Base-by-base conservation (phyloP, 2,113 vertebrate genomes). In the Sinocyclocheilus rhinocerous region DNA sequence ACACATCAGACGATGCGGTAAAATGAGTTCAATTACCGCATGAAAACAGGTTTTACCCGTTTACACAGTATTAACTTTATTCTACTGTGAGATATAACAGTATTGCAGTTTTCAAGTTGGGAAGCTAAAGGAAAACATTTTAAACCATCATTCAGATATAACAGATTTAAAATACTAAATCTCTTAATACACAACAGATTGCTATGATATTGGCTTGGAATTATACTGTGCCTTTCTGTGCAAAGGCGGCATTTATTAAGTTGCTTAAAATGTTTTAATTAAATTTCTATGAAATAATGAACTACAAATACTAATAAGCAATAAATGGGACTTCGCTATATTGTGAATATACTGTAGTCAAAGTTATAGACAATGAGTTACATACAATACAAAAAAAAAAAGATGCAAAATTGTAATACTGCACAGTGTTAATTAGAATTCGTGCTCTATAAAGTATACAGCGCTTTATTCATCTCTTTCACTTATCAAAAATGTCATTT, bases 1-100 rank as follows among this genome's bases (percentile, higher is more conserved):
- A 48, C 65, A 83, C 45, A 55, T 83, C 81, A 70, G 81, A 52
- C 11, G 81, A 83, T 83, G 26, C 81, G 45, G 63, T 70, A 52
- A 29, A 83, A 83, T n/a, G 45, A 52, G 24, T 83, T 70, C 42
- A 83, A 50, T 70, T 83, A 83, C 42, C 4, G 18, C 20, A 48
- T 26, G 59, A 65, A 65, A 81, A 81, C n/a, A 81, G 33, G 15
- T 81, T 81, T 65, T 18, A 65, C 78, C 39, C 20, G 13, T 48
- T 24, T 12, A 65, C 39, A 65, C 24, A 18, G 33, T 52, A 70
- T 70, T 42, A 42, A 29, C 52, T 82, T 22, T 83, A 36, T 70
- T 55, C 15, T 55, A 29, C 65, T 8, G 39, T 80, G 2, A 81
- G 61, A 7, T 65, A 81, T 6, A n/a, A 63, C 24, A 77, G 75